These are phyloP conservation scores for Crossaster papposus DNA, from an alignment of 53 echinoderm and acorn worm genomes.

Conservation along the genomic window DNA sequence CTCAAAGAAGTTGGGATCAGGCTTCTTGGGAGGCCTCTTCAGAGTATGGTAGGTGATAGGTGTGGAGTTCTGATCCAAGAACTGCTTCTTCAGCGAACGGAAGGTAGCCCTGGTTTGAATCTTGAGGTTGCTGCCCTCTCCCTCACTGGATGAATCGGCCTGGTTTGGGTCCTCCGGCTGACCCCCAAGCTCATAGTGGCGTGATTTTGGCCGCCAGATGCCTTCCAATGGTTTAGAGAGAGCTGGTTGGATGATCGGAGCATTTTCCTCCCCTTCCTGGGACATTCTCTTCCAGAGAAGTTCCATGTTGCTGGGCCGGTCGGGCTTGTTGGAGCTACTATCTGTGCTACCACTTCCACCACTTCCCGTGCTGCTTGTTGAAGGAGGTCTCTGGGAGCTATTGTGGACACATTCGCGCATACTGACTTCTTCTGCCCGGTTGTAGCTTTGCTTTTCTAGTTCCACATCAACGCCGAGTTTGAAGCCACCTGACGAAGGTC, in stretches of 20 bases:
- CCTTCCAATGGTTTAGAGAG: conserved; percentile 88
- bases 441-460: conserved; percentile 32
- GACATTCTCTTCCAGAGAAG: conserved; percentile 74
- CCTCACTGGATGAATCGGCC: conserved; percentile 47
- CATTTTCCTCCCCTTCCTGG: conserved; percentile 65
- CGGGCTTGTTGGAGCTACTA: conserved; percentile 63
- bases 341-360: conserved; percentile 75
- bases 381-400: conserved; percentile 49
- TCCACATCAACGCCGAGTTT: conserved; percentile 45
- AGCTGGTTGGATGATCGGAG: conserved; percentile 82
- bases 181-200: conserved; percentile 70
- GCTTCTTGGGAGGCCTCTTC: conserved; percentile 84
- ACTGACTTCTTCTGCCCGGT: conserved; percentile 9
- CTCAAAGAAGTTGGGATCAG: conserved; percentile 68
- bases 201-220: conserved; percentile 91
- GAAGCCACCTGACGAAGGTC: conserved; percentile 48
- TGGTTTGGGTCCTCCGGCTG: conserved; percentile 57
- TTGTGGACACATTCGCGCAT: conserved; percentile 41
- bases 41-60: conserved; percentile 79
- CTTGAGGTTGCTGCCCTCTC: conserved; percentile 54
- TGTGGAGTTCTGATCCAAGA: conserved; percentile 81
- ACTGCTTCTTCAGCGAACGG: conserved; percentile 87
- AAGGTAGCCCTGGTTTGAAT: conserved; percentile 85
- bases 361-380: conserved; percentile 67
- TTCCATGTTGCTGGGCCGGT: conserved; percentile 80